phyloP scores from a whole-genome alignment of 2,113 vertebrate genomes.

The Tonatia bakeri region DNA sequence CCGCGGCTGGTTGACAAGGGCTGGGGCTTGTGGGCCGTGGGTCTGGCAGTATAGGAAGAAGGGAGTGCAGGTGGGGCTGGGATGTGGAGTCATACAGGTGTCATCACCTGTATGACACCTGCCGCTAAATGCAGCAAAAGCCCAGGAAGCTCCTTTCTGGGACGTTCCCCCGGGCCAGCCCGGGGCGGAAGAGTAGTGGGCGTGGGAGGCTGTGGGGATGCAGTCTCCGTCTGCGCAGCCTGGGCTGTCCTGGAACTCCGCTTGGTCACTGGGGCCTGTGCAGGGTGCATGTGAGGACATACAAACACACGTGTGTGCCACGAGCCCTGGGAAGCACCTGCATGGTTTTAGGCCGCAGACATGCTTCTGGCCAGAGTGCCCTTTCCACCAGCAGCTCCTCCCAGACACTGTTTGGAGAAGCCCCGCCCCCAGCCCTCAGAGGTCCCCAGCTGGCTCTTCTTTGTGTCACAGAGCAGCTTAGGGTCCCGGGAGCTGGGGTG shows the following conservation, averaged over 20 bases:
- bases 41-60: not conserved
- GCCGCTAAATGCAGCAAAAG: fast-evolving
- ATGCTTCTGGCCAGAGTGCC: not conserved
- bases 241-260: not conserved
- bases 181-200: not conserved
- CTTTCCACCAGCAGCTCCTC: not conserved
- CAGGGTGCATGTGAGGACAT: not conserved
- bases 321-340: fast-evolving
- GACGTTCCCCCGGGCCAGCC: not conserved
- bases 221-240: not conserved
- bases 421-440: fast-evolving
- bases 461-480: not conserved
- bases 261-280: fast-evolving
- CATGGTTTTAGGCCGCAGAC: too few species aligned
- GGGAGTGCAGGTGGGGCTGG: fast-evolving
- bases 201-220: too few species aligned
- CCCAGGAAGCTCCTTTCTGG: not conserved
- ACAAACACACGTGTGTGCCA: too few species aligned
- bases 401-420: not conserved
- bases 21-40: not conserved
- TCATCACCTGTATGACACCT: too few species aligned
- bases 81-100: not conserved
- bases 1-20: not conserved
- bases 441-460: fast-evolving
- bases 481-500: not conserved